phyloP scores from a whole-genome alignment of 30 jellyfish, hydroid and myxozoan genomes.

The Nemopilema nomurai region DNA sequence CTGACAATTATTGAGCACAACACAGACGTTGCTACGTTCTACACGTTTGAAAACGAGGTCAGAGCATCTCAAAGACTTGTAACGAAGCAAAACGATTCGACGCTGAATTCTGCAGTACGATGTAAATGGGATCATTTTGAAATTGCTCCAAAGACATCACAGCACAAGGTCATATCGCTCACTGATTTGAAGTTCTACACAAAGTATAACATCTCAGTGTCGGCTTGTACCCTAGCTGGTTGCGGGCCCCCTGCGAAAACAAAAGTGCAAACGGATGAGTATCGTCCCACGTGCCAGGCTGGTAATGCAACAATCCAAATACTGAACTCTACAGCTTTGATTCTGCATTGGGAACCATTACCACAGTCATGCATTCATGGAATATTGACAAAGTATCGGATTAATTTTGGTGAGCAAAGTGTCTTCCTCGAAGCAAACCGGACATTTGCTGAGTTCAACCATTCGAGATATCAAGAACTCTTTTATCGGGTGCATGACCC shows the following conservation, averaged over 20 bases:
- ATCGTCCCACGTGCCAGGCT: slow-evolving; percentile 24
- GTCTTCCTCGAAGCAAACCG: not conserved
- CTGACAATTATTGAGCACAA: slow-evolving; percentile 1
- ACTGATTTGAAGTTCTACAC: slow-evolving; percentile 4
- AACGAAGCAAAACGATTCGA: not conserved
- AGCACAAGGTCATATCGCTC: not conserved
- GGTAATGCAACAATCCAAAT: not conserved
- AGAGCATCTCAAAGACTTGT: not conserved
- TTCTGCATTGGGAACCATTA: not conserved
- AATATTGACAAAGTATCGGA: not conserved
- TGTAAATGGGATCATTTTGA: not conserved
- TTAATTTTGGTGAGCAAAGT: slow-evolving; percentile 3
- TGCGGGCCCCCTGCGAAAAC: not conserved
- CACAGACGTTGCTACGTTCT: not conserved
- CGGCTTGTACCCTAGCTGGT: slow-evolving; percentile 27
- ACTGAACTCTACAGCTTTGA: not conserved
- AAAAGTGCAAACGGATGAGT: not conserved
- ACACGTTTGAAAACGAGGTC: not conserved
- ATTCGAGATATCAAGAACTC: not conserved
- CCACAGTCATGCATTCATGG: slow-evolving; percentile 19
- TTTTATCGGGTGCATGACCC: not conserved
- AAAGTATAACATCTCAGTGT: not conserved
- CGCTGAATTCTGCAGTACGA: not conserved
- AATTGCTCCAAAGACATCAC: not conserved
- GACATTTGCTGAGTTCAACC: not conserved